Percentiles rank a stretch among this genome's conserved stretches.
Conservation (phyloP, 2,797 vertebrate genomes). For the Lepilemur septentrionalis region DNA sequence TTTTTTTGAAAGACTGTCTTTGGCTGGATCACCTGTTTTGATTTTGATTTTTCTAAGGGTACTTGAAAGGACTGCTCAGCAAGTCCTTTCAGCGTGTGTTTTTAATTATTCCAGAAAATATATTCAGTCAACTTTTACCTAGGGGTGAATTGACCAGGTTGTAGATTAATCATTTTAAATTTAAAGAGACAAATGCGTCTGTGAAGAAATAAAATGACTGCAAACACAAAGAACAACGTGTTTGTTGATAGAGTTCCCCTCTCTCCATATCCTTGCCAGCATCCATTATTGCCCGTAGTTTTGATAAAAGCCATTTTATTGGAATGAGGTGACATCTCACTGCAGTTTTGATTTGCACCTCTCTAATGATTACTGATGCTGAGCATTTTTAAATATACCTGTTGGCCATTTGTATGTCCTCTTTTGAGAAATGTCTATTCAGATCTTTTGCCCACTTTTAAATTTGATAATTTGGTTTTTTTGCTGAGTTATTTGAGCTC, state of each 20-base stretch:
- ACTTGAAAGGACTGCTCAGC: neutral
- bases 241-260: neutral
- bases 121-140: neutral
- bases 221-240: neutral
- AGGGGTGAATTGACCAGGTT: neutral
- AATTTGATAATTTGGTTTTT: neutral
- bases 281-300: neutral
- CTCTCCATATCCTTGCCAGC: neutral
- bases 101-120: constrained; percentile 20
- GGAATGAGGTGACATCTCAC: neutral
- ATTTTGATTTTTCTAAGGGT: neutral
- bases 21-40: neutral
- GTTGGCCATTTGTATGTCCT: neutral
- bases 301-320: neutral
- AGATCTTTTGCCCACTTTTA: neutral
- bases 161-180: constrained; percentile 30
- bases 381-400: neutral
- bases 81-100: constrained; percentile 4
- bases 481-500: neutral
- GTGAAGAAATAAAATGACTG: neutral
- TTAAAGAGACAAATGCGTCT: neutral
- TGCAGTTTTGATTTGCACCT: neutral
- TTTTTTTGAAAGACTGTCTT: too few species aligned
- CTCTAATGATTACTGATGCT: neutral
- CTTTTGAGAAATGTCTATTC: neutral